phyloP scores from a whole-genome alignment of 2,888 invertebrate species.

The Capitulum mitella region DNA sequence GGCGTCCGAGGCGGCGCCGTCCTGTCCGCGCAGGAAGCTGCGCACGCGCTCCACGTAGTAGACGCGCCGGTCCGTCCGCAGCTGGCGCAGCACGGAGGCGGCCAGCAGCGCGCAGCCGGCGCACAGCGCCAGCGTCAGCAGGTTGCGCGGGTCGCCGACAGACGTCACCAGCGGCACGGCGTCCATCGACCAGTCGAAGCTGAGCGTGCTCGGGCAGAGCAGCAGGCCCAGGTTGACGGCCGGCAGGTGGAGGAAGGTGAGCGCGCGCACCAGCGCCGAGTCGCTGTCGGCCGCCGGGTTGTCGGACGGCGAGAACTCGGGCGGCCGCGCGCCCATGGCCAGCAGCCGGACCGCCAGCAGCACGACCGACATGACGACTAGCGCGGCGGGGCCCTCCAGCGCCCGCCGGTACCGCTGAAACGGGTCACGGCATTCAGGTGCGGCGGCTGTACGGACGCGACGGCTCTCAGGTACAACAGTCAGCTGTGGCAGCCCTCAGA shows the following conservation, averaged over 20 bases:
- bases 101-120: slow-evolving; percentile 36
- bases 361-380: slow-evolving; percentile 59
- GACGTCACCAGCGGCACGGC: slow-evolving; percentile 78
- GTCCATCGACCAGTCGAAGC: slow-evolving; percentile 99
- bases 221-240: slow-evolving; percentile 82
- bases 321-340: slow-evolving; percentile 54
- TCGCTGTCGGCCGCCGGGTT: slow-evolving; percentile 90
- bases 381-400: slow-evolving; percentile 43
- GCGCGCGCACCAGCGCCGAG: slow-evolving; percentile 66
- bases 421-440: too few species aligned
- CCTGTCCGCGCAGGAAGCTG: slow-evolving; percentile 27
- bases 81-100: slow-evolving; percentile 42
- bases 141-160: slow-evolving; percentile 68
- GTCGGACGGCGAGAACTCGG: slow-evolving; percentile 86
- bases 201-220: slow-evolving; percentile 74
- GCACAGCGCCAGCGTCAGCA: slow-evolving; percentile 69
- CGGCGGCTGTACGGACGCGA: too few species aligned
- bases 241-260: slow-evolving; percentile 88
- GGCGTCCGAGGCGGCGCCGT: slow-evolving; percentile 27
- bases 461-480: too few species aligned
- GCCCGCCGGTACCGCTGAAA: slow-evolving; percentile 39
- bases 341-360: slow-evolving; percentile 69
- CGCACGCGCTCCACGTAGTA: slow-evolving; percentile 27
- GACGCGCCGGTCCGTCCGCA: not conserved
- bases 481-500: too few species aligned